Evolutionary conservation across 2,888 invertebrate species (phyloP), one percentile per base, ranked within the genome.

Genomic region (Amiota minor): DNA sequence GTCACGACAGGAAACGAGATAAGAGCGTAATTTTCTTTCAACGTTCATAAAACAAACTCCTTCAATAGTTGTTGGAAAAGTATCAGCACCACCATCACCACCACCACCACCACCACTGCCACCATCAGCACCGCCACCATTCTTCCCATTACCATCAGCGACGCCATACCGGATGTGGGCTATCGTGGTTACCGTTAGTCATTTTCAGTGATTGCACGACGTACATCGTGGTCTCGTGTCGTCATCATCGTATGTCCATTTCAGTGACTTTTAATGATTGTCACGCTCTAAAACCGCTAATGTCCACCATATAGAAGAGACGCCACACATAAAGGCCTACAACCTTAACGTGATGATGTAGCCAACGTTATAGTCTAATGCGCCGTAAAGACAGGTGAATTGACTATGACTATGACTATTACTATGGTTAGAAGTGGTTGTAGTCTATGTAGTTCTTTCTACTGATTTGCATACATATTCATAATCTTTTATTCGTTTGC

Each of bases 1-100:
- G 86, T 87, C 89, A 89, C 90, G 89, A 89, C 89, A 89, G 89
- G 89, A 89, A 89, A 83, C 88, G 81, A 89, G 89, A 89, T 89
- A 89, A 89, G 90, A 88, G 84, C 87, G 88, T 89, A 89, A 89
- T 88, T 86, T 84, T 86, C 88, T 83, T 83, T 83, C 86, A 84
- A 79, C 84, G 80, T 81, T 69, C 35, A 74, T 77, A 73, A 82
- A 82, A 80, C 72, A 77, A 68, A 56, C 18, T 72, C 64, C 61
- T 18, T 62, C 67, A 72, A 16, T 35, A 35, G 35, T 35, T 59
- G 18, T 20, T 59, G n/a, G 16, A 59, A 20, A 18, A 59, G 59
- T 59, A 11, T 59, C 20, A 20, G 23, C 53, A n/a, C n/a, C 53
- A 50, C 4, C 23, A 35, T 8, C 35, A 35, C 35, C 35, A 59